Evolutionary conservation across 2,888 invertebrate genomes (phyloP).

Genomic region (Alentia gelatinosa): DNA sequence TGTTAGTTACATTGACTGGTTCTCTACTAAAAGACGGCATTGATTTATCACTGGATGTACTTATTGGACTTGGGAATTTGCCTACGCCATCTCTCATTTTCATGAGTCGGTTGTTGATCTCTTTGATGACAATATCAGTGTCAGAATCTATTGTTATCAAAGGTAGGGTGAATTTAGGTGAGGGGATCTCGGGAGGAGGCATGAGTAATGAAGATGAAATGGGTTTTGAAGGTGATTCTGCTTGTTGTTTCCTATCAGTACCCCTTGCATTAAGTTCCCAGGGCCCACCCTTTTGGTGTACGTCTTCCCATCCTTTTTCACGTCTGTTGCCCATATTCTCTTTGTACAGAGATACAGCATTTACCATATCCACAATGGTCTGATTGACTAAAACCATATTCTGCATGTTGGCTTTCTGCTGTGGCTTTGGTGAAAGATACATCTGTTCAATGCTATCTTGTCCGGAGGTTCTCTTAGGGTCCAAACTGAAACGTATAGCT

Average conservation of each 20-base stretch:
- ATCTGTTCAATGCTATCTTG: too few species aligned
- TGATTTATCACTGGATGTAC: not conserved
- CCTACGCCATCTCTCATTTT: not conserved
- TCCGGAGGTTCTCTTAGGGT: too few species aligned
- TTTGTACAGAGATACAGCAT: constrained; percentile 12
- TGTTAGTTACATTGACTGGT: too few species aligned
- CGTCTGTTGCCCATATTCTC: not conserved
- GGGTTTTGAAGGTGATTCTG: not conserved
- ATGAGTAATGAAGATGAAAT: not conserved
- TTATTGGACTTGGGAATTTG: not conserved
- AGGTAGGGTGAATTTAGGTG: not conserved
- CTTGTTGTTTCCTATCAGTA: not conserved
- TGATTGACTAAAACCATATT: constrained; percentile 23
- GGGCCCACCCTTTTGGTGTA: not conserved
- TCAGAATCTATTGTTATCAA: not conserved
- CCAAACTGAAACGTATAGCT: too few species aligned
- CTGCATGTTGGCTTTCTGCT: not conserved
- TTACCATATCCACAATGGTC: constrained; percentile 9
- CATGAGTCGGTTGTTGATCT: not conserved
- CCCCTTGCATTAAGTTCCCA: not conserved
- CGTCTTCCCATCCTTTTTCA: not conserved
- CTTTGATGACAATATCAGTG: not conserved
- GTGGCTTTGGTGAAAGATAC: not conserved
- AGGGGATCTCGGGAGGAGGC: not conserved
- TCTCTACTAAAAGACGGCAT: too few species aligned